Evolutionary conservation across 2,797 vertebrate genomes (phyloP).

Genomic region (Notolabrus celidotus): DNA sequence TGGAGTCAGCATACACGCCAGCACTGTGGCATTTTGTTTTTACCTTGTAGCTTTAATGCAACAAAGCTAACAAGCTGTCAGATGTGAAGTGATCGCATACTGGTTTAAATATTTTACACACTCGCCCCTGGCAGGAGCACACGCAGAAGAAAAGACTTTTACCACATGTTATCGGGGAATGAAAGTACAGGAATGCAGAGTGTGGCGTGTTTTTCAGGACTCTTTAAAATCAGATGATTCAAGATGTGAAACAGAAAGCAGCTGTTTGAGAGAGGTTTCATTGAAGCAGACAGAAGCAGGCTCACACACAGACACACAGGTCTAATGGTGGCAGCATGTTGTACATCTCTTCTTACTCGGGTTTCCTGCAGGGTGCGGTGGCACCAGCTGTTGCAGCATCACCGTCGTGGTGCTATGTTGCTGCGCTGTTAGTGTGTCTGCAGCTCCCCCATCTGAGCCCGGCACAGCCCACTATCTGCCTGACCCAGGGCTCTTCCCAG

Average conservation of each 20-base stretch:
- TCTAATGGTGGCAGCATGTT: slow-evolving; percentile 67
- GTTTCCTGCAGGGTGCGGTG: slow-evolving; percentile 52
- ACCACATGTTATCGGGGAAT: slow-evolving; percentile 6
- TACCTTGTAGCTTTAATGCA: slow-evolving; percentile 9
- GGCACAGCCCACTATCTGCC: slow-evolving; percentile 65
- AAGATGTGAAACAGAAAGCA: slow-evolving; percentile 32
- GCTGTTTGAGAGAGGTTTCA: neutral
- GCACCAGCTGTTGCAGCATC: slow-evolving; percentile 25
- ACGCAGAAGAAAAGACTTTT: neutral
- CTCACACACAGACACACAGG: neutral
- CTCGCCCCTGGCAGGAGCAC: neutral
- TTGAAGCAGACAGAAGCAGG: slow-evolving; percentile 1
- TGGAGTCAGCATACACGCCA: neutral
- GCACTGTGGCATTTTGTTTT: slow-evolving; percentile 7
- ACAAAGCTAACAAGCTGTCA: neutral
- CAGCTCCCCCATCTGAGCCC: slow-evolving; percentile 35
- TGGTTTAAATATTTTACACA: slow-evolving; percentile 17
- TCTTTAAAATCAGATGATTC: slow-evolving; percentile 18
- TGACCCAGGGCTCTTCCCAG: slow-evolving; percentile 7
- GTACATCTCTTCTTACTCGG: slow-evolving; percentile 15
- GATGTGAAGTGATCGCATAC: slow-evolving; percentile 2
- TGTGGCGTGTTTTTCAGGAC: neutral
- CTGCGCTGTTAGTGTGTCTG: slow-evolving; percentile 72
- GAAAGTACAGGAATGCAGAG: slow-evolving; percentile 3
- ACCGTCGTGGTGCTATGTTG: slow-evolving; percentile 3